phyloP scores from a whole-genome alignment of 2,797 vertebrate species.

The Poeciliopsis turneri region DNA sequence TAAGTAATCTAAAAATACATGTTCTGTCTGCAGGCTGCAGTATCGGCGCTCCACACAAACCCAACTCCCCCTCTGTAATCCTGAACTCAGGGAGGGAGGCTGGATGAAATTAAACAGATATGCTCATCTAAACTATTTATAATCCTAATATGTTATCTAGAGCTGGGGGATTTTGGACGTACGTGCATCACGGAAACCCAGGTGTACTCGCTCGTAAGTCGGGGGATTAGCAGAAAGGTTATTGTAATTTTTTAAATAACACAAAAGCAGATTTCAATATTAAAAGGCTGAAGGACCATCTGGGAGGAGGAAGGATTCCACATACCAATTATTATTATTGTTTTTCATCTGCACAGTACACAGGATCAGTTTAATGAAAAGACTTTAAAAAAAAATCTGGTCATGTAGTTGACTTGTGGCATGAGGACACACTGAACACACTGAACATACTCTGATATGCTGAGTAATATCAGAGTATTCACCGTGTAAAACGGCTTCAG shows the following conservation, averaged over 20 bases:
- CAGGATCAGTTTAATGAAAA: conserved; percentile 53
- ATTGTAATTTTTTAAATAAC: conserved; percentile 88
- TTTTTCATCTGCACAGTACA: conserved; percentile 62
- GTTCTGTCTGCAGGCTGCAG: conserved; percentile 61
- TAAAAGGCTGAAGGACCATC: conserved; percentile 81
- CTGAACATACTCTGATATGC: not conserved
- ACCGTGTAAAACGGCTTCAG: conserved; percentile 18
- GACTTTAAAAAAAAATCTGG: conserved; percentile 40
- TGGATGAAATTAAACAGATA: conserved; percentile 84
- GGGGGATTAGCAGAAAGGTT: conserved; percentile 86
- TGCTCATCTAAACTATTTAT: conserved; percentile 88
- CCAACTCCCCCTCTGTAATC: conserved; percentile 86
- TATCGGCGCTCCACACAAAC: conserved; percentile 74
- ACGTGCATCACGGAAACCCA: conserved; percentile 76
- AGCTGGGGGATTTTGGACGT: conserved; percentile 77
- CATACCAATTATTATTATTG: conserved; percentile 72
- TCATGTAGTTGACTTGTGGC: conserved; percentile 42
- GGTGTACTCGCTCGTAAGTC: conserved; percentile 90
- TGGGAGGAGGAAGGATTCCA: conserved; percentile 65
- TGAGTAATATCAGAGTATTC: conserved; percentile 36
- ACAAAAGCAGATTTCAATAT: conserved; percentile 92
- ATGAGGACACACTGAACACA: conserved; percentile 49
- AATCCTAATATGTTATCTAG: conserved; percentile 89
- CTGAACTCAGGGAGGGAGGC: conserved; percentile 68
- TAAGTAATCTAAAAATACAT: conserved; percentile 35